These are phyloP conservation scores for Patella depressa DNA, from an alignment of 2,888 invertebrate species.

Conservation along the genomic window DNA sequence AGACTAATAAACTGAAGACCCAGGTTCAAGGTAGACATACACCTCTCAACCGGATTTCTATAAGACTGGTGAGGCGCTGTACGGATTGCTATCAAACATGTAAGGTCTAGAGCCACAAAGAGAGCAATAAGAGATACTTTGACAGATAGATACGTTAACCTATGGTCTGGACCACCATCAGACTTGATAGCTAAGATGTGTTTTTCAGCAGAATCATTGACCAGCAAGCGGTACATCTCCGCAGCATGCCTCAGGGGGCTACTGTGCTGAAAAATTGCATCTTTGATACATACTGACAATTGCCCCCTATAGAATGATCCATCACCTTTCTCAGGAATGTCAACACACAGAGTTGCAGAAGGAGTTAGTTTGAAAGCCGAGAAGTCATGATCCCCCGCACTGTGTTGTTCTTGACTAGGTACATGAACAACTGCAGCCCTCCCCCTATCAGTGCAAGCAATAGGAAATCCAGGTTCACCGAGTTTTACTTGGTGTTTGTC, in stretches of 20 bases:
- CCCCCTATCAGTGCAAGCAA: constrained; percentile 20
- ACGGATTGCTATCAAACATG: background rate
- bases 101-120: background rate
- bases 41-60: background rate
- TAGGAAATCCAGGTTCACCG: constrained; percentile 25
- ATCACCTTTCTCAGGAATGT: constrained; percentile 18
- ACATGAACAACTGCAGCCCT: constrained; percentile 11
- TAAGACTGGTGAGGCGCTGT: background rate
- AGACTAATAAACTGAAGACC: constrained; percentile 22
- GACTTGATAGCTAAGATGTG: constrained; percentile 23
- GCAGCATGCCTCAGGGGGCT: constrained; percentile 24
- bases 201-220: constrained; percentile 4
- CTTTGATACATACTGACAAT: constrained; percentile 30
- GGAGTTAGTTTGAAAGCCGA: constrained; percentile 20
- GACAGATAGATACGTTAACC: background rate
- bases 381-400: constrained; percentile 30
- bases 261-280: constrained; percentile 25
- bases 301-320: constrained; percentile 24
- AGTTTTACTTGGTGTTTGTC: constrained; percentile 29
- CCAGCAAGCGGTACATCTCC: constrained; percentile 13
- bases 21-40: constrained; percentile 17
- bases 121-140: constrained; percentile 1
- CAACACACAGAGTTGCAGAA: constrained; percentile 19
- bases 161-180: background rate
- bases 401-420: constrained; percentile 11